phyloP scores from a whole-genome alignment of 2,113 vertebrate species.

The Aramus guarauna region DNA sequence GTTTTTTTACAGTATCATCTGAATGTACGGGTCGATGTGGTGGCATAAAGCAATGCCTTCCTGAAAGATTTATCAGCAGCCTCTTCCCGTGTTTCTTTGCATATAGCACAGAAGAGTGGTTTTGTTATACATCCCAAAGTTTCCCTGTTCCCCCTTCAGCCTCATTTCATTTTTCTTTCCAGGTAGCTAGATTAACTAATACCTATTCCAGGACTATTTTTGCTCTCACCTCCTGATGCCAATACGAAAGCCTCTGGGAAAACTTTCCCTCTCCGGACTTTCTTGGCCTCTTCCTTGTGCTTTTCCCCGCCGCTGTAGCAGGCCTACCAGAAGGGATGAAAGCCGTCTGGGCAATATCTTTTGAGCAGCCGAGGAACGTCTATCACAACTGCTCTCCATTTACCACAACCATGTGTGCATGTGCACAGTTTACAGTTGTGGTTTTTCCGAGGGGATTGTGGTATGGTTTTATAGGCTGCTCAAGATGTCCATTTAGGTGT shows the following conservation, averaged over 20 bases:
- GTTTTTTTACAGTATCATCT: neutral
- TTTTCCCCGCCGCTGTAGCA: fast-evolving
- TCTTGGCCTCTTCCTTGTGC: neutral
- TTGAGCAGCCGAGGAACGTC: neutral
- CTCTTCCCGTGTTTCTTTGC: neutral
- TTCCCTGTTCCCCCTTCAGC: neutral
- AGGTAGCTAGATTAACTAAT: neutral
- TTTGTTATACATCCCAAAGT: neutral
- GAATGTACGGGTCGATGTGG: fast-evolving
- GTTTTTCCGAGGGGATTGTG: constrained; percentile 6
- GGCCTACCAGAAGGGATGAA: neutral
- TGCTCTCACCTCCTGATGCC: neutral
- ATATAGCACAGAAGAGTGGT: neutral
- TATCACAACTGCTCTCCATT: neutral
- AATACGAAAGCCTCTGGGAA: neutral
- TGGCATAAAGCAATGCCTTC: neutral
- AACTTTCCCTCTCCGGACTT: neutral
- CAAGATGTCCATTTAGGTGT: neutral
- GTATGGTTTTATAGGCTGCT: constrained; percentile 40
- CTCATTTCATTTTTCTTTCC: neutral
- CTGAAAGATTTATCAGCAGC: neutral
- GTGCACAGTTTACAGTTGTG: constrained; percentile 4
- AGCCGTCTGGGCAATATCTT: constrained; percentile 12
- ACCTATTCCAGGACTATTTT: neutral
- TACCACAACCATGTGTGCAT: constrained; percentile 3